Evolutionary conservation across 1,140 invertebrate species (phyloP), one percentile per base, ranked within the genome.

Genomic region (Zaprionus africanus): DNA sequence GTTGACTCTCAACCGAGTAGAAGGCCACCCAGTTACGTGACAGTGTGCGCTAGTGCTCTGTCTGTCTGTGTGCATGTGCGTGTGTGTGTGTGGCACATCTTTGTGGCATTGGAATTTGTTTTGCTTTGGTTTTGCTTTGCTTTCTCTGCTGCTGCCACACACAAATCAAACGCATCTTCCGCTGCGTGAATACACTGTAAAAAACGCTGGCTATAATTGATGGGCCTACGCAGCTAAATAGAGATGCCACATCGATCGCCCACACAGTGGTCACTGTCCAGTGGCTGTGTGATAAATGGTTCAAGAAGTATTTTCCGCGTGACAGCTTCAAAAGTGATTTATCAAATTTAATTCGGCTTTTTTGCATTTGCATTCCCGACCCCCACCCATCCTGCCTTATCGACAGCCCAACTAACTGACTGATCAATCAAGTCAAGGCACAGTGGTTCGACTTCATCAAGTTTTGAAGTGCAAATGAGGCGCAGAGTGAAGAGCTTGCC

Each of bases 271-370:
- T 59, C 69, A 63, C 31, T 58, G 65, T 12, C 34, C 67, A 54
- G 49, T 64, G 73, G 15, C 59, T 58, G 19, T 56, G 22, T 88
- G 83, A 87, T 88, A 88, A 86, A 87, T 87, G 81, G 64, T 64
- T 49, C 56, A 38, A 5, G 53, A n/a, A 59, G 54, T 70, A 31
- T 64, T 71, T 76, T 64, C 43, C 53, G 28, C 38, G 43, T 78
- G 83, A 84, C 83, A 87, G 85, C 81, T 75, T 65, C 69, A 90
- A 81, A 90, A 90, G 69, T 82, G 73, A 88, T 88, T 88, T 84
- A 88, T 88, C 85, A 90, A 78, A 49, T 56, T 43, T 60, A 34
- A 74, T 31, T 68, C 56, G 49, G 4, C 65, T 64, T 24, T 60
- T 34, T 36, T 56, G 13, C 22, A 51, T 53, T 5, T 41, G 5